A percentile compares a stretch with the other conserved stretches of the same genome.
phyloP scores from a whole-genome alignment of 2,797 vertebrate genomes.

The Ciconia nigra region DNA sequence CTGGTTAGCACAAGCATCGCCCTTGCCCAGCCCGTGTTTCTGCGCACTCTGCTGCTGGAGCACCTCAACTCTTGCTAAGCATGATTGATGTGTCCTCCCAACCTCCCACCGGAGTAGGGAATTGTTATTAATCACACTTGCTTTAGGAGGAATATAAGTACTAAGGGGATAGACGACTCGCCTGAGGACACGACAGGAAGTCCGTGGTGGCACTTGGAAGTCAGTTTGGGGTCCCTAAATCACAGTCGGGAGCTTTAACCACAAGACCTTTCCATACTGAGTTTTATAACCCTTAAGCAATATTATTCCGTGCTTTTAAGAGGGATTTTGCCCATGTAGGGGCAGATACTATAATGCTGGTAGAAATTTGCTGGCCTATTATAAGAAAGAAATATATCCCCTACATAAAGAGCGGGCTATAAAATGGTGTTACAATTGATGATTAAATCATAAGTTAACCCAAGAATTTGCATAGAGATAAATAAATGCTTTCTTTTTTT shows the following conservation, averaged over 20 bases:
- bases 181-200: not conserved
- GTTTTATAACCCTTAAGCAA: not conserved
- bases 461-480: not conserved
- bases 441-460: not conserved
- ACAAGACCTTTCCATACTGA: not conserved
- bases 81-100: not conserved
- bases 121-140: not conserved
- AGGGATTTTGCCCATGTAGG: not conserved
- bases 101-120: not conserved
- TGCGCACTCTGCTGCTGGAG: not conserved
- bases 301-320: not conserved
- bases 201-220: not conserved
- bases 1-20: not conserved
- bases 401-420: not conserved
- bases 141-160: not conserved
- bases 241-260: not conserved
- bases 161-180: not conserved
- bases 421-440: not conserved
- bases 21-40: not conserved
- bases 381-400: not conserved
- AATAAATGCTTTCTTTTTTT: not conserved
- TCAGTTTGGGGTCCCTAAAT: not conserved
- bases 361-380: not conserved
- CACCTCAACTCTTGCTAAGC: not conserved
- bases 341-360: not conserved